phyloP scores from a whole-genome alignment of 2,797 vertebrate genomes.

The Morelia viridis region DNA sequence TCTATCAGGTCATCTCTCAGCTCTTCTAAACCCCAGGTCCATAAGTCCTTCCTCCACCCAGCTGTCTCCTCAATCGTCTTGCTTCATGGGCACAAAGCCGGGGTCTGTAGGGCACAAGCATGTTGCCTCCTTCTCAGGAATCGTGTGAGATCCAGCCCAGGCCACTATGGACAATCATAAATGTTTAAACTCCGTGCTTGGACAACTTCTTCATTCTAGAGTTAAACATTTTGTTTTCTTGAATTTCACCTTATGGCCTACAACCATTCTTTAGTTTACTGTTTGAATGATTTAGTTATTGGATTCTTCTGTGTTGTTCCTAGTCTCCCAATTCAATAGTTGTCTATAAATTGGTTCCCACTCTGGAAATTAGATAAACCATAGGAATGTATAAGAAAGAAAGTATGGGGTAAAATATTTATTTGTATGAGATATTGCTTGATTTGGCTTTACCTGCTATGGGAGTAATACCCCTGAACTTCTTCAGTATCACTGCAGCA shows the following conservation, averaged over 20 bases:
- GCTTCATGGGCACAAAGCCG: background rate
- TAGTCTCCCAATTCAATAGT: slow-evolving; percentile 23
- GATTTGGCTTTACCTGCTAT: slow-evolving; percentile 16
- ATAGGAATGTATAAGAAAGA: slow-evolving; percentile 5
- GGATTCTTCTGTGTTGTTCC: slow-evolving; percentile 12
- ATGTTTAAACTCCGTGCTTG: background rate
- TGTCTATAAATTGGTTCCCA: slow-evolving; percentile 15
- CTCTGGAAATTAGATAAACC: slow-evolving; percentile 34
- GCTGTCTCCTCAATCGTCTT: accelerated
- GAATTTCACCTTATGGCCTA: background rate
- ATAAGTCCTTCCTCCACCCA: background rate
- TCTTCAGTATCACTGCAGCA: slow-evolving; percentile 13
- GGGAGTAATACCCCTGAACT: slow-evolving; percentile 7
- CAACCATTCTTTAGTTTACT: slow-evolving; percentile 1
- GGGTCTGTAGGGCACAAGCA: background rate
- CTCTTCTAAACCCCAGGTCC: background rate
- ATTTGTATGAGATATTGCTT: slow-evolving; percentile 19
- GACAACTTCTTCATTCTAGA: slow-evolving; percentile 5
- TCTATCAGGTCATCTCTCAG: background rate
- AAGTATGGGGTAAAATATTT: background rate
- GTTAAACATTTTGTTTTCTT: slow-evolving; percentile 21
- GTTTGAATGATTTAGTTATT: slow-evolving; percentile 4
- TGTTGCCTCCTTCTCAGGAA: background rate
- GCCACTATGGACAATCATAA: background rate
- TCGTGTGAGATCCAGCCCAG: background rate